Conservation (phyloP, 2,797 vertebrate genomes). For the Pristis pectinata region DNA sequence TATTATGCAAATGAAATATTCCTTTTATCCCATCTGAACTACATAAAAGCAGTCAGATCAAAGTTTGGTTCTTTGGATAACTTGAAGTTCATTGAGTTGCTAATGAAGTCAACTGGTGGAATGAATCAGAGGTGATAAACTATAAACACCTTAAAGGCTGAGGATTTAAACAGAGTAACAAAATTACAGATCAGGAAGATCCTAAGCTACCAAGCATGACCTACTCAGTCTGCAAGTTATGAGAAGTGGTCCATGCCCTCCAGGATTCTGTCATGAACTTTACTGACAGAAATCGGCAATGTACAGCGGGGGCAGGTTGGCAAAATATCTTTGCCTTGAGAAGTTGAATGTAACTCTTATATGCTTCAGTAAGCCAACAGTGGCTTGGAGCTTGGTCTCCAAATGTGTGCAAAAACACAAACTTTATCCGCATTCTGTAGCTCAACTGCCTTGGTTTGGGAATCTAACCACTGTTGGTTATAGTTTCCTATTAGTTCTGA, state of each 20-base stretch:
- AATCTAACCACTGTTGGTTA: too few relatives aligned
- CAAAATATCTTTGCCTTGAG: too few relatives aligned
- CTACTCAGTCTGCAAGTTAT: not conserved
- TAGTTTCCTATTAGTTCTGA: too few relatives aligned
- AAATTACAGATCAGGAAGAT: not conserved
- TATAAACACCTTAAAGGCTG: not conserved
- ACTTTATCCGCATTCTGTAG: too few relatives aligned
- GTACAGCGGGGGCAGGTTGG: too few relatives aligned
- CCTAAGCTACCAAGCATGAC: not conserved
- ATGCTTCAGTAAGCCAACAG: too few relatives aligned
- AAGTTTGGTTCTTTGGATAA: not conserved
- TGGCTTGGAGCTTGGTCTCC: too few relatives aligned
- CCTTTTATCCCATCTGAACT: not conserved
- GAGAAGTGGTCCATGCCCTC: too few relatives aligned
- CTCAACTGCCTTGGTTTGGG: too few relatives aligned
- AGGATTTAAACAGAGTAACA: not conserved
- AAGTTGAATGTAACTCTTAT: too few relatives aligned
- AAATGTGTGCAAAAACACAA: too few relatives aligned
- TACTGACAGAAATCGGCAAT: too few relatives aligned
- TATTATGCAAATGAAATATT: not conserved
- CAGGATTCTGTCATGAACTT: not conserved
- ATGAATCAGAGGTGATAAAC: not conserved
- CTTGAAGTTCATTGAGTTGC: not conserved
- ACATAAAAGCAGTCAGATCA: not conserved
- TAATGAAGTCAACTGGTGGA: not conserved